Evolutionary conservation across 2,113 vertebrate genomes (phyloP), one percentile per base, ranked within the genome.

Genomic region (Meleagris gallopavo): DNA sequence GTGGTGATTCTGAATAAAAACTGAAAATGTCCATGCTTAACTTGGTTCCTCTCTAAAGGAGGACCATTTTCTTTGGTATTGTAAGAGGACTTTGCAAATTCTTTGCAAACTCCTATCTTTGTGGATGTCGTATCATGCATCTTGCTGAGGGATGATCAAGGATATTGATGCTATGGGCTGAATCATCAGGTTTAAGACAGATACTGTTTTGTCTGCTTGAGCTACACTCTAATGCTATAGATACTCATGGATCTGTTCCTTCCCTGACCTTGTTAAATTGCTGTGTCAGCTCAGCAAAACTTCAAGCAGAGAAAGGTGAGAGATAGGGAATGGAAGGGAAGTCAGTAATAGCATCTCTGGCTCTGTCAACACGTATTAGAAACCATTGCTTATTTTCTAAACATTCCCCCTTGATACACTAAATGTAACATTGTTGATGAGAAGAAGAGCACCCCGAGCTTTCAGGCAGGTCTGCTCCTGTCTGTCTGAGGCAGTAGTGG

Each of bases 1-100:
- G 55, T 0, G 15, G 27, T 50, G 71, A 65, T 52, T 76, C 45
- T 84, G 61, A 93, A 48, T 16, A 40, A 43, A 40, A 32, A 65
- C 24, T 10, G 15, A 34, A 80, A 65, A 38, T 11, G 25, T 24
- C 46, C 2, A 0, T 4, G 38, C 2, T 2, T 17, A 20, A 6
- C 36, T 50, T 50, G 43, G 21, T 50, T 76, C 38, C 58, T 36
- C 25, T 62, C 30, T 71, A 36, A 86, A 57, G 5, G 34, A n/a
- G 17, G 10, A 13, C 2, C 13, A 4, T 29, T 22, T 43, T 17
- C 14, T 80, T 76, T 41, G 22, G 38, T 32, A 3, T 8, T 48
- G 22, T 8, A 13, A 76, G 72, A 88, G 36, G 27, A 30, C 27
- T 54, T 54, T 29, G 25, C 43, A 81, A 41, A 38, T 5, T 13